Evolutionary conservation across 2,888 invertebrate species (phyloP).

Genomic region (Esperia sulphurella): DNA sequence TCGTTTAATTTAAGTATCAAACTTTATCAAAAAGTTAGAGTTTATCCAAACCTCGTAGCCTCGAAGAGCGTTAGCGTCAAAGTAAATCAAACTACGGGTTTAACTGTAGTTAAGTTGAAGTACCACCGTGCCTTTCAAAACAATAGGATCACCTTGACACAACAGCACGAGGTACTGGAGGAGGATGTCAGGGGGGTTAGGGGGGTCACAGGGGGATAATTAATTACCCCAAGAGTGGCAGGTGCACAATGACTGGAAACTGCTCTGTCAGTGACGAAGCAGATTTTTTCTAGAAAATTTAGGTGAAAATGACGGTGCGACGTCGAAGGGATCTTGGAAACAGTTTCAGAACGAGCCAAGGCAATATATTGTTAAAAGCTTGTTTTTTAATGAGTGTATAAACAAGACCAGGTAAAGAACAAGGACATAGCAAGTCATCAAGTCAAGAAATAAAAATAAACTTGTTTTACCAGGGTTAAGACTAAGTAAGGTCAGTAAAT

Average conservation of each 20-base stretch:
- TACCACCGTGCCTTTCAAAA: slow-evolving; percentile 13
- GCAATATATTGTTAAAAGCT: slow-evolving; percentile 8
- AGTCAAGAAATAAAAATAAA: no score
- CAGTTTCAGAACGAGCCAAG: neutral
- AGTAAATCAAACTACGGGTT: neutral
- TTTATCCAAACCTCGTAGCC: no score
- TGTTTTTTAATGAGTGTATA: no score
- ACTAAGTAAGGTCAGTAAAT: no score
- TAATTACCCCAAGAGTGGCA: slow-evolving; percentile 69
- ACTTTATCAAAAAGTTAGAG: no score
- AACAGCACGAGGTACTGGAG: slow-evolving; percentile 39
- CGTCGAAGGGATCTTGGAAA: neutral
- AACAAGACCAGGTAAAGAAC: no score
- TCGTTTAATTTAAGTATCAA: no score
- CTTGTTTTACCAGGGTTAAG: no score
- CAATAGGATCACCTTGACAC: slow-evolving; percentile 63
- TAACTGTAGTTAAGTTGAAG: neutral
- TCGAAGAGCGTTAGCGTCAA: no score
- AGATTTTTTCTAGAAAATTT: slow-evolving; percentile 37
- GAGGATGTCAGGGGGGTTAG: slow-evolving; percentile 15
- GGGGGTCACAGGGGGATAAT: slow-evolving; percentile 45
- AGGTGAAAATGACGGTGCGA: slow-evolving; percentile 1
- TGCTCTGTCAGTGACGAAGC: slow-evolving; percentile 54
- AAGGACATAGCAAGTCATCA: no score
- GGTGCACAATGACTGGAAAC: slow-evolving; percentile 69